Base-by-base conservation (phyloP, 2,888 invertebrate species). In the Euphydryas editha region DNA sequence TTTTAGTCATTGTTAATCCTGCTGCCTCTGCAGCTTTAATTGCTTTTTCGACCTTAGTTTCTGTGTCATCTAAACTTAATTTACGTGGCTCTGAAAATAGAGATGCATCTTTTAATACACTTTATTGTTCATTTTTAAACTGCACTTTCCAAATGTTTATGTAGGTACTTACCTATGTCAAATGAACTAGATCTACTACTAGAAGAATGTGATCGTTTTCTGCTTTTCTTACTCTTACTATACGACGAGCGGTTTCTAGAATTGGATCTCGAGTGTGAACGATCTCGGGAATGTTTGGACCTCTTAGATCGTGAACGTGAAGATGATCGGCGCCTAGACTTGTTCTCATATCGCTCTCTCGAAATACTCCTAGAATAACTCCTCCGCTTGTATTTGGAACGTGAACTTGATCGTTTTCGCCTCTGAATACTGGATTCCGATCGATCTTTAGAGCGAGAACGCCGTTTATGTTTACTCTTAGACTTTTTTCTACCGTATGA, bases 11-110 rank as follows among this genome's bases (percentile, higher is more conserved):
- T 1, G 92, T 93, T 8, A 93, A 76, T 0, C 93, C 93, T 4
- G 84, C 93, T n/a, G 93, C 92, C 67, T 86, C 90, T 0, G 93
- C 93, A 15, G 93, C 93, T 78, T 89, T 92, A 42, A 93, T 93
- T 10, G 93, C 91, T 63, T 84, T 91, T 71, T 93, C 92, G 65
- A 93, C 77, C 77, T 93, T 92, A 17, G 75, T 85, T 73, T 92
- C 89, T 1, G 87, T 92, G 67, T 93, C 93, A 84, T 91, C 88
- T 18, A 86, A 72, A 56, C 84, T 84, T 5, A 81, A 75, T 65
- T 78, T 84, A 49, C 65, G 68, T 15, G 73, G 80, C 67, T 88
- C 90, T 91, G 81, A 46, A 84, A 83, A 24, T 5, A 51, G 15
- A 36, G 15, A 42, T 15, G 3, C 2, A 46, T 7, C 5, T 7